These are phyloP conservation scores for Gadopsis bispinosus DNA, from an alignment of 2,797 vertebrate species.

Conservation along the genomic window DNA sequence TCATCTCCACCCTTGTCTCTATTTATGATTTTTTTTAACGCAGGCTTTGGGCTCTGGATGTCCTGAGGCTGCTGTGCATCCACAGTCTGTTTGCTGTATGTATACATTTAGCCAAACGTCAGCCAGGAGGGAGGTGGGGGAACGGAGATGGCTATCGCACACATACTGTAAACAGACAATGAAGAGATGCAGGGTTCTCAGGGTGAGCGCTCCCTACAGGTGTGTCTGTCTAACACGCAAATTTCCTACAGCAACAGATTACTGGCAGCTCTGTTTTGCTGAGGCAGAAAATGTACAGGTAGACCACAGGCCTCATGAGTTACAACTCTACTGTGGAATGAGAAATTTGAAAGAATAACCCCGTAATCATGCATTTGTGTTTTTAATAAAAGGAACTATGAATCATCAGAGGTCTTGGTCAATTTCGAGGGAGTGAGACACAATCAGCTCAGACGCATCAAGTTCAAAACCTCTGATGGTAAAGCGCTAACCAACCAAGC, in stretches of 20 bases:
- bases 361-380: conserved; percentile 25
- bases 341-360: conserved; percentile 25
- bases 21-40: conserved; percentile 50
- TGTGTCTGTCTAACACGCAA: conserved; percentile 26
- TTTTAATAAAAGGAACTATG: conserved; percentile 29
- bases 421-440: conserved; percentile 8
- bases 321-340: conserved; percentile 23
- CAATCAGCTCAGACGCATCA: conserved; percentile 6
- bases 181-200: conserved; percentile 49
- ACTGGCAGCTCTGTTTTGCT: conserved; percentile 21
- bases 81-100: conserved; percentile 43
- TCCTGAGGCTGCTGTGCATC: conserved; percentile 38
- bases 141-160: conserved; percentile 47
- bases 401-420: conserved; percentile 16
- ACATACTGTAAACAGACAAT: conserved; percentile 66
- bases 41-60: conserved; percentile 33
- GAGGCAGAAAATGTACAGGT: not conserved
- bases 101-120: conserved; percentile 72
- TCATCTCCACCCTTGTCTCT: conserved; percentile 18
- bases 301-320: conserved; percentile 21
- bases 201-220: conserved; percentile 39
- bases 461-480: conserved; percentile 29
- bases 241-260: conserved; percentile 34
- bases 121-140: conserved; percentile 64
- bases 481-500: conserved; percentile 11